phyloP scores from a whole-genome alignment of 2,888 invertebrate species.

The Leucania comma region DNA sequence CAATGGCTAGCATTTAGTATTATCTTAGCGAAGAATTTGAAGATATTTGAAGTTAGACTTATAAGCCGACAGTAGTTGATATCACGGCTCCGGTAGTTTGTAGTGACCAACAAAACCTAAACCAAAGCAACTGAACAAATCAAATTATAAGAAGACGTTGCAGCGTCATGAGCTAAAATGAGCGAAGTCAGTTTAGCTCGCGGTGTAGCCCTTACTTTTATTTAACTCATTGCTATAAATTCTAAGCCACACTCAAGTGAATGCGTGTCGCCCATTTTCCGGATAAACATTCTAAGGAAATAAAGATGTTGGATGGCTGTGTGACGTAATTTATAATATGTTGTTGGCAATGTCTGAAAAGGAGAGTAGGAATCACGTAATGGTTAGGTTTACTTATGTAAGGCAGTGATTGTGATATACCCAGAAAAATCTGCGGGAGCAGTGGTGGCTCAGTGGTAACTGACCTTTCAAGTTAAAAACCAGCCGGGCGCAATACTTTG shows the following conservation, averaged over 20 bases:
- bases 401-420: too few species aligned
- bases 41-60: too few species aligned
- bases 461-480: too few species aligned
- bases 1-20: too few species aligned
- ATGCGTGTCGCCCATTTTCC: slow-evolving; percentile 32
- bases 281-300: slow-evolving; percentile 36
- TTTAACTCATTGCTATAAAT: slow-evolving; percentile 44
- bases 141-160: not conserved
- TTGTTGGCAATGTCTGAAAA: not conserved
- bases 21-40: too few species aligned
- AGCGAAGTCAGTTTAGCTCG: not conserved
- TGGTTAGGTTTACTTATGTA: not conserved
- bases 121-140: too few species aligned
- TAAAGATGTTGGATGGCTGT: slow-evolving; percentile 17
- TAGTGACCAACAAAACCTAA: too few species aligned
- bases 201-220: slow-evolving; percentile 8
- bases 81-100: too few species aligned
- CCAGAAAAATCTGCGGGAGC: too few species aligned
- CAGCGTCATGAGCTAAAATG: not conserved
- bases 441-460: too few species aligned
- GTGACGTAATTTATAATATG: slow-evolving; percentile 15
- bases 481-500: too few species aligned
- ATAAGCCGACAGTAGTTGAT: too few species aligned
- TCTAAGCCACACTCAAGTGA: slow-evolving; percentile 47
- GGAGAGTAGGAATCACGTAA: not conserved